Conservation (phyloP, 2,797 vertebrate genomes). For the Sphaeramia orbicularis region DNA sequence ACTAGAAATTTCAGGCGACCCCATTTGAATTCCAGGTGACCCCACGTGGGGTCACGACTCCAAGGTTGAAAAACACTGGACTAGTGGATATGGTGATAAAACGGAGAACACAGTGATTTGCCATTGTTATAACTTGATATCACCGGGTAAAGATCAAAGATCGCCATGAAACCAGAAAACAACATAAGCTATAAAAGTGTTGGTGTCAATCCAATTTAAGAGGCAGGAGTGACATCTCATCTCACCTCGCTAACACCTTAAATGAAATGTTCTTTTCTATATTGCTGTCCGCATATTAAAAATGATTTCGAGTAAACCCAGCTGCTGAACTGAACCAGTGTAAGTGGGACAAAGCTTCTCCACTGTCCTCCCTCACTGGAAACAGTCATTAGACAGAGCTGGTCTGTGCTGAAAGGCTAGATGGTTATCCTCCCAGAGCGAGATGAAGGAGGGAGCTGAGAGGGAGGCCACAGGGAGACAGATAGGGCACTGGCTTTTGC, state of each 20-base stretch:
- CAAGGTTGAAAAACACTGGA: no score
- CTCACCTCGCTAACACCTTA: conserved; percentile 32
- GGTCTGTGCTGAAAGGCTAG: conserved; percentile 74
- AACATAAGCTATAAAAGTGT: conserved; percentile 6
- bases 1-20: no score
- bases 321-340: conserved; percentile 29
- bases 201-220: conserved; percentile 20
- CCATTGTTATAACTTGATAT: no score
- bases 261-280: conserved; percentile 30
- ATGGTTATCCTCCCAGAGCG: conserved; percentile 70
- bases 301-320: neutral
- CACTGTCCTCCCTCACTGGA: conserved; percentile 63
- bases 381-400: conserved; percentile 73
- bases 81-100: no score
- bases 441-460: conserved; percentile 54
- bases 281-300: conserved; percentile 33
- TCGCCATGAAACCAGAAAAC: conserved; percentile 9
- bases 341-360: conserved; percentile 61
- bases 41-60: no score
- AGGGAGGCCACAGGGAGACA: conserved; percentile 53
- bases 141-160: no score
- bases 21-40: no score
- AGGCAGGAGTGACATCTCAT: conserved; percentile 18
- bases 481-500: conserved; percentile 64
- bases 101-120: no score